Conservation (phyloP, 2,888 invertebrate genomes). For the Scrobipalpa costella region DNA sequence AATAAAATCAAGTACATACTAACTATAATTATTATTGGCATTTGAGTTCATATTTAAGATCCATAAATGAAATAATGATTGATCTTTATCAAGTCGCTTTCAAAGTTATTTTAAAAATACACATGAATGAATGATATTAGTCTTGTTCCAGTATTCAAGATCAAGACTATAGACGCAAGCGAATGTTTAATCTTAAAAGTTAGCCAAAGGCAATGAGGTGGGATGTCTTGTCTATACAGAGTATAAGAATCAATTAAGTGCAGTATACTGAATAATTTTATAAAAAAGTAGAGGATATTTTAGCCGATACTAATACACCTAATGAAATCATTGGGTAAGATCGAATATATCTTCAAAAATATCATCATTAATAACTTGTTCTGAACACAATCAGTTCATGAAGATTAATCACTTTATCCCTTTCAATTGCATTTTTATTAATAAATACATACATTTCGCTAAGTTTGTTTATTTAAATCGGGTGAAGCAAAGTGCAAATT, state of each 20-base stretch:
- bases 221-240: not conserved
- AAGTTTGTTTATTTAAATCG: no score
- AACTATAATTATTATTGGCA: not conserved
- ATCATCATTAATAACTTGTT: no score
- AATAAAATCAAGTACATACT: not conserved
- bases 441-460: no score
- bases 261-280: no score
- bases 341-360: no score
- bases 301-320: no score
- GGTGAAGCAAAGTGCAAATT: not conserved
- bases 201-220: slow-evolving; percentile 14
- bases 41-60: not conserved
- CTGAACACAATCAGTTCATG: not conserved
- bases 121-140: not conserved
- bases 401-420: not conserved
- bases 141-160: slow-evolving; percentile 4
- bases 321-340: no score
- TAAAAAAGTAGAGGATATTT: no score
- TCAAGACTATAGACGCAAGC: slow-evolving; percentile 8
- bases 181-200: not conserved
- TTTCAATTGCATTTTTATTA: no score
- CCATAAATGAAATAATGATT: no score
- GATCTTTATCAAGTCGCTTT: not conserved
- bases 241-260: not conserved
- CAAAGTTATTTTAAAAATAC: not conserved